These are phyloP conservation scores for Colletes collaris DNA, from an alignment of 2,888 invertebrate species.

Conservation along the genomic window DNA sequence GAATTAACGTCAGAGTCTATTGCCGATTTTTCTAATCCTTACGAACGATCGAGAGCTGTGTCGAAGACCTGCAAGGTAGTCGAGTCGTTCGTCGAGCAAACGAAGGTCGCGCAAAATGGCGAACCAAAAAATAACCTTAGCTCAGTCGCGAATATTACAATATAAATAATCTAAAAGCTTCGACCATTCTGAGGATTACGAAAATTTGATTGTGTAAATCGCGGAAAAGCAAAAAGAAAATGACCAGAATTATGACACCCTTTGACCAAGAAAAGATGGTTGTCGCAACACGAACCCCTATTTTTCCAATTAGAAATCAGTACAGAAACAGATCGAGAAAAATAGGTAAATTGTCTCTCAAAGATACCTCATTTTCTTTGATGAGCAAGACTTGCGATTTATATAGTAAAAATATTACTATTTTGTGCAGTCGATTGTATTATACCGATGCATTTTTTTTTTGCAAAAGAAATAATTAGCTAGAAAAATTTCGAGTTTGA, in stretches of 20 bases:
- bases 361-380: no score
- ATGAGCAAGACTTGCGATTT: no score
- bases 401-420: no score
- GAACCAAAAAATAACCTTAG: constrained; percentile 40
- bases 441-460: background rate
- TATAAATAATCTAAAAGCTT: background rate
- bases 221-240: background rate
- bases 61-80: constrained; percentile 37
- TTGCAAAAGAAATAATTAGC: background rate
- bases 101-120: constrained; percentile 42
- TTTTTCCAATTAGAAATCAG: background rate
- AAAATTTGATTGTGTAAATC: background rate
- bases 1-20: constrained; percentile 44
- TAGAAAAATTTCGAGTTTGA: background rate
- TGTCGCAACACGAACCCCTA: no score
- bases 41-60: constrained; percentile 28
- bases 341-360: no score
- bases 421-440: no score
- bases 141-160: constrained; percentile 27
- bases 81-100: constrained; percentile 23
- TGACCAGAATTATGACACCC: no score
- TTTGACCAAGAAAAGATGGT: no score
- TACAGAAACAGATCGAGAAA: background rate
- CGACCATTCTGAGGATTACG: background rate
- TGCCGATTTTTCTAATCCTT: constrained; percentile 28